These are phyloP conservation scores for Centropyge bicolor DNA, from an alignment of 2,797 vertebrate genomes.

Conservation along the genomic window DNA sequence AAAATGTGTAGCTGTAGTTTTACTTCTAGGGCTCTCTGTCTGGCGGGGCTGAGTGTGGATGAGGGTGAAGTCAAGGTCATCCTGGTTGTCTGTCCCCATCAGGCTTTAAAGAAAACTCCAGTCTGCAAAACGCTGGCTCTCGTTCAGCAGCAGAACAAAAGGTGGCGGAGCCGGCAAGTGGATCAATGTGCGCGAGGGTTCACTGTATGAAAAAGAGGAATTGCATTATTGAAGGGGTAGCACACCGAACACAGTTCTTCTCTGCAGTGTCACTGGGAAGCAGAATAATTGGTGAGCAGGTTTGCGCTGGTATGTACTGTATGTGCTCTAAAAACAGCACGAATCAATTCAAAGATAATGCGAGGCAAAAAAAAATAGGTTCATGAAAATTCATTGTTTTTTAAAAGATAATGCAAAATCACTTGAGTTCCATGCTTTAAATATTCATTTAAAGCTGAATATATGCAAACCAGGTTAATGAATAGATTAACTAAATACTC, in stretches of 20 bases:
- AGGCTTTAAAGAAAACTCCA: conserved; percentile 72
- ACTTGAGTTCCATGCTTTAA: conserved; percentile 18
- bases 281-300: conserved; percentile 42
- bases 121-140: conserved; percentile 58
- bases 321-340: conserved; percentile 22
- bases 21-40: conserved; percentile 63
- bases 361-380: background rate
- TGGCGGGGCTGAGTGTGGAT: conserved; percentile 52
- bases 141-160: conserved; percentile 67
- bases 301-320: conserved; percentile 25
- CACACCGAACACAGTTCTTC: conserved; percentile 57
- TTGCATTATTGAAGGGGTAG: conserved; percentile 61
- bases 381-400: conserved; percentile 16
- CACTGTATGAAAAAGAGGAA: conserved; percentile 51
- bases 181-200: conserved; percentile 68
- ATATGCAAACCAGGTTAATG: background rate
- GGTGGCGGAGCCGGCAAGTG: conserved; percentile 50
- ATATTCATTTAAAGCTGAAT: conserved; percentile 47
- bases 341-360: conserved; percentile 23
- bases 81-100: conserved; percentile 72
- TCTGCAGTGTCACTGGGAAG: conserved; percentile 51
- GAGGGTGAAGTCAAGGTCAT: conserved; percentile 79
- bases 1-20: conserved; percentile 74
- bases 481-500: conserved; percentile 1
- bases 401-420: conserved; percentile 32